phyloP scores from a whole-genome alignment of 2,113 vertebrate genomes.

The Lagopus leucura region DNA sequence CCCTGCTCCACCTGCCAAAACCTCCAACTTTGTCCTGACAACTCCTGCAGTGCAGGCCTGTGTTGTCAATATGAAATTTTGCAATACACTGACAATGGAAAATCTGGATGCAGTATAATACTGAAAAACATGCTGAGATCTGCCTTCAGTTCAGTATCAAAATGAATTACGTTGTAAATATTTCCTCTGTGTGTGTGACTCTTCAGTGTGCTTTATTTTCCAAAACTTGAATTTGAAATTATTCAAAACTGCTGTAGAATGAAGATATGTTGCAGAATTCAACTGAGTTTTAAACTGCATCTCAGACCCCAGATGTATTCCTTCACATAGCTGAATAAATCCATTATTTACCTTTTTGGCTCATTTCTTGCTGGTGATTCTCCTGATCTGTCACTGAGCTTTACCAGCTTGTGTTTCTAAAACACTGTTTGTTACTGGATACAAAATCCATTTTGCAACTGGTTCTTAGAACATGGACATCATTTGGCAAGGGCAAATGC shows the following conservation, averaged over 20 bases:
- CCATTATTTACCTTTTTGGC: conserved; percentile 2
- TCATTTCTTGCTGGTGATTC: background rate
- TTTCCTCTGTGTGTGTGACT: conserved; percentile 35
- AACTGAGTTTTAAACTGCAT: background rate
- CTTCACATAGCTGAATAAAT: background rate
- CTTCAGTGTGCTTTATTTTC: conserved; percentile 25
- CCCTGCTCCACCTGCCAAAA: conserved; percentile 65
- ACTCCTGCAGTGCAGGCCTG: conserved; percentile 56
- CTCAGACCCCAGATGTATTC: background rate
- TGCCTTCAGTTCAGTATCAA: background rate
- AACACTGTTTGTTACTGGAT: background rate
- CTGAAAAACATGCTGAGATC: conserved; percentile 53
- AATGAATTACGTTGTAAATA: conserved; percentile 39
- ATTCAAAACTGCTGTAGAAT: conserved; percentile 42
- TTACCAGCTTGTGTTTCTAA: conserved; percentile 20
- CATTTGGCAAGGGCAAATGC: background rate
- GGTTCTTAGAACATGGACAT: background rate
- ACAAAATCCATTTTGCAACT: background rate
- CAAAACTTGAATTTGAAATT: conserved; percentile 39
- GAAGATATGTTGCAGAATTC: background rate
- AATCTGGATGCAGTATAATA: conserved; percentile 52
- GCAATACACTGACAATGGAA: conserved; percentile 61
- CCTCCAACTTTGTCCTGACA: conserved; percentile 64
- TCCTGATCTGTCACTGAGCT: background rate
- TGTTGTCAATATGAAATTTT: conserved; percentile 63